Conservation (phyloP, 2,797 vertebrate genomes). For the Pagetopsis macropterus region DNA sequence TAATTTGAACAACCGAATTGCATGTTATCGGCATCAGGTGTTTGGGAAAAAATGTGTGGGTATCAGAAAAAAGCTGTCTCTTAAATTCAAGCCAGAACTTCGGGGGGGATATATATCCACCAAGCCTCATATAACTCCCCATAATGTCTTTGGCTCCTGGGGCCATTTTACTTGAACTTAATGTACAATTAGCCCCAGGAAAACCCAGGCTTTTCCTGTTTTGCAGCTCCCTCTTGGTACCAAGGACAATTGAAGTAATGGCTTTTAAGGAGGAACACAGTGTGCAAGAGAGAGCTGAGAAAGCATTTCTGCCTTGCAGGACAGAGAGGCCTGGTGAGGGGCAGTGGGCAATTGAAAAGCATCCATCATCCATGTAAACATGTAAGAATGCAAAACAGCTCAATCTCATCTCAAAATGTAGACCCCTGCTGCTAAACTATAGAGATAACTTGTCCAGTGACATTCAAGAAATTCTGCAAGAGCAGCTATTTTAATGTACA, state of each 20-base stretch:
- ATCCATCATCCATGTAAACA: constrained; percentile 49
- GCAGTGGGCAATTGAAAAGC: constrained; percentile 20
- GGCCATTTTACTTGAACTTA: constrained; percentile 38
- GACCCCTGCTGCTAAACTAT: not conserved
- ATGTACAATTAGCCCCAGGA: constrained; percentile 47
- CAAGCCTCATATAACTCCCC: constrained; percentile 11
- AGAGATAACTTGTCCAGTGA: not conserved
- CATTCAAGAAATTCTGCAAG: constrained; percentile 12
- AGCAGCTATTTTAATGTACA: constrained; percentile 9
- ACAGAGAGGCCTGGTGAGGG: constrained; percentile 16
- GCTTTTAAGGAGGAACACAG: constrained; percentile 47
- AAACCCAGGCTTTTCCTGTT: constrained; percentile 23
- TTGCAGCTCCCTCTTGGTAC: constrained; percentile 35
- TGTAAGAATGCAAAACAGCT: constrained; percentile 16
- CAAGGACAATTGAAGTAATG: constrained; percentile 53
- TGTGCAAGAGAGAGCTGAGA: constrained; percentile 53
- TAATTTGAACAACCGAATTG: constrained; percentile 10
- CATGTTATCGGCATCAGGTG: not conserved
- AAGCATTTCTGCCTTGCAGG: constrained; percentile 62
- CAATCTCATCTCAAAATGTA: not conserved
- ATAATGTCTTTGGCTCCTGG: constrained; percentile 28
- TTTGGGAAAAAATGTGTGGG: not conserved
- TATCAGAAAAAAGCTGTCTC: constrained; percentile 3
- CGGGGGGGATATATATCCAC: constrained; percentile 5
- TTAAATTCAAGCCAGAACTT: not conserved